Base-by-base conservation (phyloP, 2,888 invertebrate genomes). In the Drosophila neutralis region DNA sequence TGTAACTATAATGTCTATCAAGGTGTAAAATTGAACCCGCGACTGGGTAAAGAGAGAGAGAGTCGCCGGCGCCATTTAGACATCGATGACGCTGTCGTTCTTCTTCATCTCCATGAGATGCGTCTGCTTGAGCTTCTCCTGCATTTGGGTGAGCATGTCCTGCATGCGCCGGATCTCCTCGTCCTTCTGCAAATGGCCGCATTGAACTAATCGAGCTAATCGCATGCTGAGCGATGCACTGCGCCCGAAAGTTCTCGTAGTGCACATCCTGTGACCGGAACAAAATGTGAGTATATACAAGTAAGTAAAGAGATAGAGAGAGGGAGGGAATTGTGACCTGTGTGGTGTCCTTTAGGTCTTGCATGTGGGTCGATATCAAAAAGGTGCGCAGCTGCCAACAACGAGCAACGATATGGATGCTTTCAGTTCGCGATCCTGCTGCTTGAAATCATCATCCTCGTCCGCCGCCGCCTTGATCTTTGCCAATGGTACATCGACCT, bases 121-220 rank as follows among this genome's bases (percentile, higher is more conserved):
- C 86, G 95, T 95, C 90, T 95, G 95, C 93, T 96, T 96, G 74
- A 96, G 94, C 94, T 96, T 96, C 92, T 96, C 97, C 94, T 99
- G 98, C 98, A 99, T 99, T 94, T 98, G 98, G 40, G 97, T 96
- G 89, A 99, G 94, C 97, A 98, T 98, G 92, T 98, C 98, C 93
- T 98, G 98, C 99, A 99, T 99, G 89, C 98, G 95, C 78, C 98
- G 96, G 89, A 99, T 98, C 95, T 98, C 98, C 93, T 98, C 98
- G 91, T 98, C 98, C 92, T 98, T 98, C 92, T 98, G 97, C 84
- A 97, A 85, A 97, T 96, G 82, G 95, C 95, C 54, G 94, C 94
- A 59, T 96, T 96, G 59, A 93, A 92, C 93, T 92, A 90, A 95
- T 95, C 2, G 98, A 98, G 92, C 10, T 31, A 31, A 33, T 33